phyloP scores from a whole-genome alignment of 1,140 invertebrate genomes.

The Leptinotarsa lineolata region DNA sequence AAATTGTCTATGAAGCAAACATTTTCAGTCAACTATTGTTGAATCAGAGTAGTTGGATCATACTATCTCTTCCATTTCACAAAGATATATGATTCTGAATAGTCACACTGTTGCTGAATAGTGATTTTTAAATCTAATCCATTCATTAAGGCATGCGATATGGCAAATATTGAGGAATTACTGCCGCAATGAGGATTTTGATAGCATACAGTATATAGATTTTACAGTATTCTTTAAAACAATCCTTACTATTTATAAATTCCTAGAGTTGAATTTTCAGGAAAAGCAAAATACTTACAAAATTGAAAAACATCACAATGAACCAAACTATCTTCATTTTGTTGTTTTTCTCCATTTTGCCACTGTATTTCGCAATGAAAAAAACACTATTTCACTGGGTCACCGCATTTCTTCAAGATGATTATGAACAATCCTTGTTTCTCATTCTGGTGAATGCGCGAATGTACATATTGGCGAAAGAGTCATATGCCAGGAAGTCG shows the following conservation, averaged over 20 bases:
- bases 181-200: neutral
- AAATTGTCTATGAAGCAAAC: too few species aligned
- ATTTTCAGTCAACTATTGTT: too few species aligned
- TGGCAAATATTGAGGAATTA: neutral
- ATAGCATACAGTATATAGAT: too few species aligned
- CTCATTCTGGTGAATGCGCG: slow-evolving; percentile 4
- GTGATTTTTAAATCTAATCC: neutral
- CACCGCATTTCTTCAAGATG: slow-evolving; percentile 1
- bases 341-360: slow-evolving; percentile 15
- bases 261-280: too few species aligned
- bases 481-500: slow-evolving; percentile 17
- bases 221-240: too few species aligned
- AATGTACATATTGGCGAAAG: neutral
- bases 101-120: neutral
- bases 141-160: neutral
- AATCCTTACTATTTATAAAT: too few species aligned
- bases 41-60: too few species aligned
- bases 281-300: slow-evolving; percentile 30
- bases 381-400: slow-evolving; percentile 16
- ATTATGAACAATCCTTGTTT: neutral
- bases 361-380: slow-evolving; percentile 5
- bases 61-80: too few species aligned
- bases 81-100: neutral
- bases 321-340: slow-evolving; percentile 32
- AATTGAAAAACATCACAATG: slow-evolving; percentile 39